phyloP scores from a whole-genome alignment of 2,888 invertebrate genomes.

The Podotricha telesiphe region DNA sequence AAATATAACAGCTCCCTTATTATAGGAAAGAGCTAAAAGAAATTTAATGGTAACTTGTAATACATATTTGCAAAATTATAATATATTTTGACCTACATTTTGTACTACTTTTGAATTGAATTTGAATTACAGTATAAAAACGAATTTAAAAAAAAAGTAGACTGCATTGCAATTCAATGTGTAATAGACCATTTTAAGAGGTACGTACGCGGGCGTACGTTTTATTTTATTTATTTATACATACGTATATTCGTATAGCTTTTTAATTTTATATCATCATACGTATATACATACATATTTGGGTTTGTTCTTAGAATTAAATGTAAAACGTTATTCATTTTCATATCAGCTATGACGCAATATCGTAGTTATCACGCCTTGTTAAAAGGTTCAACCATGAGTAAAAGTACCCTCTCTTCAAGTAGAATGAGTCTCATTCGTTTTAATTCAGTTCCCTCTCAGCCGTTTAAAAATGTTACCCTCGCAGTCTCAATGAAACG shows the following conservation, averaged over 20 bases:
- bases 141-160: not conserved
- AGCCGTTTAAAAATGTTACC: conserved; percentile 31
- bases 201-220: not conserved
- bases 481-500: conserved; percentile 22
- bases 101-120: too few species aligned
- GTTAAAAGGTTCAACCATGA: conserved; percentile 24
- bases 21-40: not conserved
- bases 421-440: conserved; percentile 35
- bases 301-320: not conserved
- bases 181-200: conserved; percentile 19
- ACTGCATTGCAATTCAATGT: conserved; percentile 20
- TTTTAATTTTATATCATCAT: conserved; percentile 8
- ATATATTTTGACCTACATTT: not conserved
- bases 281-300: not conserved
- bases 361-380: conserved; percentile 15
- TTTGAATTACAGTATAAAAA: not conserved
- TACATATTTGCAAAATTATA: not conserved
- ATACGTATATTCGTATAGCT: not conserved
- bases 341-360: conserved; percentile 10
- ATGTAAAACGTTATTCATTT: not conserved
- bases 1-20: too few species aligned
- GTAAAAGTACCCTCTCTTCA: conserved; percentile 33
- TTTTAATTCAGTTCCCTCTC: conserved; percentile 37
- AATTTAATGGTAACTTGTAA: not conserved
- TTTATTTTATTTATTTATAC: too few species aligned